Conservation (phyloP, 2,888 invertebrate species). For the Campoplex capitator region DNA sequence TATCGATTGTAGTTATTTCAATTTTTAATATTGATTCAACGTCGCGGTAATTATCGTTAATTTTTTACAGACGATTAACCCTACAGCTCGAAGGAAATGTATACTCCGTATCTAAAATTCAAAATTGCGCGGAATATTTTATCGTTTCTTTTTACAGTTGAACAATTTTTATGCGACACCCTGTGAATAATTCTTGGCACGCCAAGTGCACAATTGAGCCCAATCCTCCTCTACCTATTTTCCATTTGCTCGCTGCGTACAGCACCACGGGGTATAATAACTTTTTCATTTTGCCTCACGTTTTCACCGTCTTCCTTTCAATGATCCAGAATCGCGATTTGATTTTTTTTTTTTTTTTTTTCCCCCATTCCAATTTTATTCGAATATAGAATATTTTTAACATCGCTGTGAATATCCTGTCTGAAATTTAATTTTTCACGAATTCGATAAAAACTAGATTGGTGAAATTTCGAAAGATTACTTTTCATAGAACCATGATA, state of each 20-base stretch:
- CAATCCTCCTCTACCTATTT: not conserved
- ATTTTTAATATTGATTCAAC: not conserved
- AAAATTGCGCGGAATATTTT: constrained; percentile 9
- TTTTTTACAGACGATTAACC: constrained; percentile 23
- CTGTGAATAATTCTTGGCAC: constrained; percentile 47
- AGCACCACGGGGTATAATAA: constrained; percentile 51
- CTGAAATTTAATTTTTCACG: not conserved
- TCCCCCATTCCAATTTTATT: constrained; percentile 12
- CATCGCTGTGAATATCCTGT: not conserved
- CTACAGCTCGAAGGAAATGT: not conserved
- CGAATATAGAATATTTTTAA: not conserved
- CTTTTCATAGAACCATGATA: not conserved
- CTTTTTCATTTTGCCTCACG: constrained; percentile 34
- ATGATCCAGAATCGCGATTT: constrained; percentile 26
- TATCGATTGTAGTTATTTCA: not conserved
- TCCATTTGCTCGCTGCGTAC: not conserved
- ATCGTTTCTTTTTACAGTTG: constrained; percentile 16
- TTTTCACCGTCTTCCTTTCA: constrained; percentile 27
- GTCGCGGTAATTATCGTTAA: not conserved
- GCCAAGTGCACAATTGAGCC: constrained; percentile 35
- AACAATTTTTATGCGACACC: constrained; percentile 34
- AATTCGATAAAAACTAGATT: not conserved
- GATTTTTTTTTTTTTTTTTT: too few relatives aligned
- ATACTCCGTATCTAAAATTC: constrained; percentile 21
- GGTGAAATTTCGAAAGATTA: not conserved